Base-by-base conservation (phyloP, 2,888 invertebrate genomes). In the Coenonympha glycerion region DNA sequence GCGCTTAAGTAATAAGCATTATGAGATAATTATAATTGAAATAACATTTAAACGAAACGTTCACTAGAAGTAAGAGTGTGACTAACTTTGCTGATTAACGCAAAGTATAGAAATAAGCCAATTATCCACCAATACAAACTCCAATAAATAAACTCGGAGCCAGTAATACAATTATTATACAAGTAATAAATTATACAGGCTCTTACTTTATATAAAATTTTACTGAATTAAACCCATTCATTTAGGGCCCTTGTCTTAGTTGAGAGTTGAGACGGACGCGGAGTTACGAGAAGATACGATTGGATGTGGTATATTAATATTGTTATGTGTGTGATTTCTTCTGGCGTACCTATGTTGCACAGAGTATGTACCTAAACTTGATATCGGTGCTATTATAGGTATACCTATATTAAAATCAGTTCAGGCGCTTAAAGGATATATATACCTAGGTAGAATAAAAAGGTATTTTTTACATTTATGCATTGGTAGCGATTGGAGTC, bases 181-280 rank as follows among this genome's bases (percentile, higher is more conserved):
- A 56, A 61, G 58, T 57, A 57, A 57, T 55, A 55, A 61, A 62
- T 58, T 57, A 58, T 52, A 50, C 53, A 54, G 57, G 31, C 48
- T 54, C 57, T 56, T 61, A 55, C 57, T 56, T 61, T 55, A 62
- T 59, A 58, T 52, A 60, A 59, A 56, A 57, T 63, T 61, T 76
- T 68, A 75, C 70, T 73, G 76, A 76, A 79, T 79, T 78, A 78
- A 81, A 80, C 70, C 79, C 76, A 69, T 79, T 79, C 76, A 75
- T 79, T 79, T 77, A 67, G 69, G 66, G 71, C 60, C 69, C 69
- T 73, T 77, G 78, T 79, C 78, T 77, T 75, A 72, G 73, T 70
- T 76, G n/a, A n/a, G n/a, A 69, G 73, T 71, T 65, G 69, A 73
- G 69, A 72, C 53, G 47, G 11, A 24, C 61, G 6, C 9, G 53